phyloP scores from a whole-genome alignment of 2,113 vertebrate genomes.

The Hymenochirus boettgeri region DNA sequence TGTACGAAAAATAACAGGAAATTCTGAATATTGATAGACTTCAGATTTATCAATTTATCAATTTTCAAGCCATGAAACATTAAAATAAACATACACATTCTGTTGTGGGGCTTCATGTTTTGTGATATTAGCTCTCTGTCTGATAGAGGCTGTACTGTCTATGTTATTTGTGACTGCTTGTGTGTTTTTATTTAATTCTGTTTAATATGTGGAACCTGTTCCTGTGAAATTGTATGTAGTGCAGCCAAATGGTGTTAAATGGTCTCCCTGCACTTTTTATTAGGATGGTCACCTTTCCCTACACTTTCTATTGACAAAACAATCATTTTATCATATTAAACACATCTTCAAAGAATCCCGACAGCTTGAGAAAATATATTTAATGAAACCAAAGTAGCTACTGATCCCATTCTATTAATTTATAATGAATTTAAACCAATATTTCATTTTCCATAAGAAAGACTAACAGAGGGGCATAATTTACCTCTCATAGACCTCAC shows the following conservation, averaged over 20 bases:
- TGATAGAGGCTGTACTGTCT: no score
- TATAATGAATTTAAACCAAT: conserved; percentile 32
- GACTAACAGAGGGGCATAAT: conserved; percentile 31
- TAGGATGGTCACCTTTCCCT: not conserved
- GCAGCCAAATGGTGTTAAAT: not conserved
- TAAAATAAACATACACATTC: no score
- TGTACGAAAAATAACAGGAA: no score
- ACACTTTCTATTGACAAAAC: not conserved
- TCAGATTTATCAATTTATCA: no score
- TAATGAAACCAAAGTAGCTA: conserved; percentile 1
- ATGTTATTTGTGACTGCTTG: not conserved
- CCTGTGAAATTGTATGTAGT: no score
- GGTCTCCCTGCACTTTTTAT: not conserved
- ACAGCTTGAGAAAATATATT: conserved; percentile 5
- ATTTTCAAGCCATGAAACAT: no score
- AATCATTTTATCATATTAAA: conserved; percentile 19
- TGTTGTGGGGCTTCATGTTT: no score
- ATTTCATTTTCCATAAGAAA: conserved; percentile 45
- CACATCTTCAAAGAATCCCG: conserved; percentile 8
- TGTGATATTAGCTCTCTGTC: no score
- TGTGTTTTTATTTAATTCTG: not conserved
- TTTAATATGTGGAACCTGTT: not conserved
- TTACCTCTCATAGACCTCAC: conserved; percentile 36
- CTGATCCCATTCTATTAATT: not conserved
- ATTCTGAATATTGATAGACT: no score